Base-by-base conservation (phyloP, 1,140 invertebrate species). In the Wiebesia pumilae region DNA sequence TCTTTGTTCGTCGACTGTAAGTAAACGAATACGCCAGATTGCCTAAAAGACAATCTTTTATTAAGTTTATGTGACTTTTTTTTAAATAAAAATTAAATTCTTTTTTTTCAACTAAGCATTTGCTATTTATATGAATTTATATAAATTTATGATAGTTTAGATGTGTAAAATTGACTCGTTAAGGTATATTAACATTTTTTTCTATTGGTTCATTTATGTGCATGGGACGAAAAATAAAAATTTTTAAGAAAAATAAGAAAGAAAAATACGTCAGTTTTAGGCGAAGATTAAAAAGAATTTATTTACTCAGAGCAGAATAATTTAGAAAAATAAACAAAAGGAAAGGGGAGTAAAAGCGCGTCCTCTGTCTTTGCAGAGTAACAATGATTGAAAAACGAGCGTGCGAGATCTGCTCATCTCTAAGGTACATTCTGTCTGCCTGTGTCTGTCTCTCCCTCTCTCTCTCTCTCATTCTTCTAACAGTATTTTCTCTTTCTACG, bases 311-410 rank as follows among this genome's bases (percentile, higher is more conserved):
- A 67, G 21, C n/a, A 67, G n/a, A 67, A 38, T 71, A 35, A 19
- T 14, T 3, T 38, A 7, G 14, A 71, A 38, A 38, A 71, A 71
- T 71, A 71, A 71, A 71, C 16, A 38, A 35, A 71, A 21, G 30
- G 2, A 71, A 19, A 71, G 19, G n/a, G 2, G 35, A 21, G 21
- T 38, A 30, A 71, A 71, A 38, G 35, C 69, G 16, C 19, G 58
- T 2, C 1, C 58, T 33, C 0, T 33, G 71, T 75, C 14, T 43
- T 27, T 75, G n/a, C n/a, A 80, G 54, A 80, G 19, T 40, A 80
- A 27, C 33, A 38, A 62, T 40, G 30, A 80, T 80, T 65, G 78
- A 62, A 80, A 80, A 79, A 58, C 30, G 16, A 79, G 30, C 30
- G 30, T 33, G 30, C 40, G 33, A 54, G 51, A 62, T 62, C n/a